These are phyloP conservation scores for Amniataba percoides DNA, from an alignment of 2,797 vertebrate genomes.

Conservation along the genomic window DNA sequence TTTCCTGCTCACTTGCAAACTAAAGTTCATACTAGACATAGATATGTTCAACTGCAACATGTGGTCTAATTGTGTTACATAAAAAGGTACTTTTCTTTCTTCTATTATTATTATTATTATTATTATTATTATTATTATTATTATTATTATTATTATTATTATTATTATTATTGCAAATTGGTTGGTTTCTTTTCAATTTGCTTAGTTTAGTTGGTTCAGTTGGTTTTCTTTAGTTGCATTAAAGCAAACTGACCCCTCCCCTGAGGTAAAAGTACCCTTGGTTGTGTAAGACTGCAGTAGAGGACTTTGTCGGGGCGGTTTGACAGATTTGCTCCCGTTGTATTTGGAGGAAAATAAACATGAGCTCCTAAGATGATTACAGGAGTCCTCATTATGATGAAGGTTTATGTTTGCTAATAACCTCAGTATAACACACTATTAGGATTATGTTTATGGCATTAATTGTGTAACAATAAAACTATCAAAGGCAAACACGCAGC, in stretches of 20 bases:
- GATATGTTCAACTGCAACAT: not conserved
- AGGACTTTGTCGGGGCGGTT: conserved; percentile 38
- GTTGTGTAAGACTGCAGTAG: not conserved
- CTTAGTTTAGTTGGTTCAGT: no score
- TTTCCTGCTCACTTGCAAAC: not conserved
- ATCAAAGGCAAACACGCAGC: conserved; percentile 32
- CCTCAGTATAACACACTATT: conserved; percentile 29
- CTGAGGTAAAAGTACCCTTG: not conserved
- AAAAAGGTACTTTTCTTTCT: no score
- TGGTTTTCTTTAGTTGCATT: not conserved
- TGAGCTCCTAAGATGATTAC: conserved; percentile 55
- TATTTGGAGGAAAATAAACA: conserved; percentile 54
- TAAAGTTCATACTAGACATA: no score
- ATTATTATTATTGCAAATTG: no score
- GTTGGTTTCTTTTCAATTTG: no score
- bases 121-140: no score
- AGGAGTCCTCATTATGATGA: conserved; percentile 55
- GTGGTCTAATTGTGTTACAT: not conserved
- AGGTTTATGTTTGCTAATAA: conserved; percentile 50
- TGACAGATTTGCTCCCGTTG: conserved; percentile 51
- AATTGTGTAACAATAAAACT: conserved; percentile 37
- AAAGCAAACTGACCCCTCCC: not conserved
- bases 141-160: no score
- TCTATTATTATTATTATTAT: no score
- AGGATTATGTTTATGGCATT: conserved; percentile 55